Base-by-base conservation (phyloP, 2,797 vertebrate species). In the Hemitrygon akajei region DNA sequence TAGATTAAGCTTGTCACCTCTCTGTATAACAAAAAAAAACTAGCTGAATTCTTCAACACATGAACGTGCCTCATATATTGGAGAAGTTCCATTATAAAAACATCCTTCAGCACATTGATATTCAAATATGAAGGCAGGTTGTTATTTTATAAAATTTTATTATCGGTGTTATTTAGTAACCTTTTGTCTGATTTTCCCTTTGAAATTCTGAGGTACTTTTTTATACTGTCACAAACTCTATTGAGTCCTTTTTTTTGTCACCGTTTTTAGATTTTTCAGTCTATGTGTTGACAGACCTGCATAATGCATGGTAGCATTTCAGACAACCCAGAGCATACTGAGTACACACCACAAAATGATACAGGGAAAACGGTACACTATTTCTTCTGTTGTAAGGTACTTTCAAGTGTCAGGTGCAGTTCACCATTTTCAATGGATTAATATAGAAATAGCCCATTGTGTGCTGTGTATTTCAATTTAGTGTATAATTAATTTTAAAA, bases 141-240 rank as follows among this genome's bases (percentile, higher is more conserved):
- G 91, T 76, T 73, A 93, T 93, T 93, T 93, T 76, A 56, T 76
- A 75, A 76, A 75, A 47, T 76, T 22, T 93, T 56, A 76, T 47
- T 92, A 92, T 75, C 20, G 25, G 25, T 76, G 12, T 9, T 58
- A 76, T 93, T 93, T 76, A n/a, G 40, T 75, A 75, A 76, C 69
- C 91, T 76, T 73, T 76, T 93, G 40, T 56, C 71, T 92, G 66
- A 92, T 92, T 92, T 71, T 73, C n/a, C 69, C 73, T 93, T 73
- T 93, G 91, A 93, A 93, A 93, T 58, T 76, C 25, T 7, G 69
- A 93, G 91, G 37, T 76, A 76, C 71, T 93, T 56, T 93, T 75
- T 93, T 18, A 76, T 73, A 18, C 47, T 76, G 71, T 76, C 91
- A 92, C 47, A 56, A 75, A n/a, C 86, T 69, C 86, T 3, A 34